Conservation (phyloP, 2,797 vertebrate genomes). For the Arrhamphus sclerolepis region DNA sequence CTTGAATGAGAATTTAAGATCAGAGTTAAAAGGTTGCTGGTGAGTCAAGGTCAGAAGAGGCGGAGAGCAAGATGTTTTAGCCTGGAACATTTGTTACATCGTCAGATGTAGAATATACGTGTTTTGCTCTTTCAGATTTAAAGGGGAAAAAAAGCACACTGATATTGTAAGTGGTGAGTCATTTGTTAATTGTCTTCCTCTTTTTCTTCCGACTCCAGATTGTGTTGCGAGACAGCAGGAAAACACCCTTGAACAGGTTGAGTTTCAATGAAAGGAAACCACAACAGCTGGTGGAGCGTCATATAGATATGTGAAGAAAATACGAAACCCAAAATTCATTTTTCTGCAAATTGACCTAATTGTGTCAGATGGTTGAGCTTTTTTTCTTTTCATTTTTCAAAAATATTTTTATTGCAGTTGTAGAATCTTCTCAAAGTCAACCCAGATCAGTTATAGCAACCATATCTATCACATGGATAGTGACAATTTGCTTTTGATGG, state of each 20-base stretch:
- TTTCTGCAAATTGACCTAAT: too few species aligned
- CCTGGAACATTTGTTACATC: slow-evolving; percentile 22
- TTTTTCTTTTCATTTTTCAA: too few species aligned
- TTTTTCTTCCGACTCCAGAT: slow-evolving; percentile 32
- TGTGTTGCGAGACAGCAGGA: slow-evolving; percentile 34
- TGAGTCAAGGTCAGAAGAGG: slow-evolving; percentile 55
- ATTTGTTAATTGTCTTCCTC: slow-evolving; percentile 38
- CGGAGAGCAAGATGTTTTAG: slow-evolving; percentile 33
- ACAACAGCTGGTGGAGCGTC: slow-evolving; percentile 17
- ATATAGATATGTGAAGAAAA: slow-evolving; percentile 1
- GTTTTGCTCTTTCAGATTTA: too few species aligned
- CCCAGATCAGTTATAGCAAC: too few species aligned
- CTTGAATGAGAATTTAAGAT: slow-evolving; percentile 43
- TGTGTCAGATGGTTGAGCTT: too few species aligned
- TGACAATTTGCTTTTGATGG: too few species aligned
- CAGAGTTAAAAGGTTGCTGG: slow-evolving; percentile 37
- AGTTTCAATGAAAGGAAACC: slow-evolving; percentile 14
- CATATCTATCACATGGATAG: too few species aligned
- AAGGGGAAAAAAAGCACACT: neutral
- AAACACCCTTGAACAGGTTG: slow-evolving; percentile 41
- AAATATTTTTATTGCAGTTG: too few species aligned
- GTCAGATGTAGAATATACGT: slow-evolving; percentile 2
- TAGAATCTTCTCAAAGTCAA: too few species aligned
- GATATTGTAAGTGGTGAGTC: slow-evolving; percentile 28
- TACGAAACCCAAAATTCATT: neutral